Evolutionary conservation across 2,113 vertebrate genomes (phyloP).

Genomic region (Urocitellus parryii): DNA sequence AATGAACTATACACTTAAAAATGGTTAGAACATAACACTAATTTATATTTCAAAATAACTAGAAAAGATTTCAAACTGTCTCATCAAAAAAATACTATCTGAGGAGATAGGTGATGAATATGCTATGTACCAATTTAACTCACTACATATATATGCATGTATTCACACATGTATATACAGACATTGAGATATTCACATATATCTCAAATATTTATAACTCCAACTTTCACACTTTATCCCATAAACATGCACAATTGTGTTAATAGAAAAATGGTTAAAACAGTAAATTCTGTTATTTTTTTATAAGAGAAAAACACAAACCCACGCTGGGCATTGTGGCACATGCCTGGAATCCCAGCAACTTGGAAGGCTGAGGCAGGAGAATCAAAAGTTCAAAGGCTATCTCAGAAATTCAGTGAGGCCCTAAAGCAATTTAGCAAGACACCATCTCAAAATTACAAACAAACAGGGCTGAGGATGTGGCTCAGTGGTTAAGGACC

Average conservation of each 20-base stretch:
- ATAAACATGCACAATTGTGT: background rate
- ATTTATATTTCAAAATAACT: background rate
- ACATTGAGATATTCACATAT: no score
- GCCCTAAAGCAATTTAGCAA: no score
- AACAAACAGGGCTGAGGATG: no score
- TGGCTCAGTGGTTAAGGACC: no score
- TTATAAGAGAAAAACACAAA: background rate
- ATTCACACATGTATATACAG: no score
- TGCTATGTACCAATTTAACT: background rate
- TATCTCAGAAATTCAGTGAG: no score
- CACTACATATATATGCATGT: background rate
- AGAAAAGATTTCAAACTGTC: background rate
- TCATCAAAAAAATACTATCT: background rate
- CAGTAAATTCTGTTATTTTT: background rate
- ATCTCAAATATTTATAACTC: no score
- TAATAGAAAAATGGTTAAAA: background rate
- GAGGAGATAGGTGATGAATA: background rate
- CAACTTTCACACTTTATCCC: background rate
- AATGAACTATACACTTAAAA: conserved; percentile 22
- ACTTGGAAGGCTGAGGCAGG: no score
- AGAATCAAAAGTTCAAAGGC: no score
- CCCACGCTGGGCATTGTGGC: no score
- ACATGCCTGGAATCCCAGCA: no score
- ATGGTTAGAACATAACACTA: background rate
- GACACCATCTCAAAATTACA: no score